Conservation (phyloP, 2,113 vertebrate species). For the Acrocephalus kingi region DNA sequence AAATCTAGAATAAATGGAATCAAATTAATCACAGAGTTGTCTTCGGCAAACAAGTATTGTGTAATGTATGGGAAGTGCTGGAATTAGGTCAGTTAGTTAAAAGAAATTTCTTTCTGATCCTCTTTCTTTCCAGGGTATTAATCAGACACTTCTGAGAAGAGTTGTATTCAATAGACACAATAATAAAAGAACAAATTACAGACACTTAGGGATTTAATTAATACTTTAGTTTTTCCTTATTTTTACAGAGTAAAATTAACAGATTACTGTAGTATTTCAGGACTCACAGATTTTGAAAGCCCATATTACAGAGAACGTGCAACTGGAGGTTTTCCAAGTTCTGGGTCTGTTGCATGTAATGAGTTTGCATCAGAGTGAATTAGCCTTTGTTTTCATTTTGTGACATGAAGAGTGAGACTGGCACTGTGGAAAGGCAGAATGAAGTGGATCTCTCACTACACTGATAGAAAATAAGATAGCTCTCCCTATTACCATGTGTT, state of each 20-base stretch:
- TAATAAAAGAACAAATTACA: background rate
- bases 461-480: background rate
- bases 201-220: background rate
- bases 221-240: background rate
- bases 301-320: background rate
- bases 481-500: background rate
- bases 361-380: constrained; percentile 16
- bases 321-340: constrained; percentile 45
- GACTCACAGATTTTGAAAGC: background rate
- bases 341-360: background rate
- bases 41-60: background rate
- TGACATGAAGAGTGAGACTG: background rate
- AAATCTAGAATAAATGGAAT: background rate
- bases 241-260: background rate
- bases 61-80: background rate
- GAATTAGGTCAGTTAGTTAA: constrained; percentile 42
- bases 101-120: constrained; percentile 5
- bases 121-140: background rate
- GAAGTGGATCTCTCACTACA: background rate
- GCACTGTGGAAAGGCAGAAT: background rate
- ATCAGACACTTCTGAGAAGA: background rate
- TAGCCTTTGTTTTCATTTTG: constrained; percentile 43
- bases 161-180: background rate
- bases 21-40: background rate
- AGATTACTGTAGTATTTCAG: background rate